Evolutionary conservation across 2,113 vertebrate species (phyloP), one percentile per base, ranked within the genome.

Genomic region (Aphelocoma coerulescens): DNA sequence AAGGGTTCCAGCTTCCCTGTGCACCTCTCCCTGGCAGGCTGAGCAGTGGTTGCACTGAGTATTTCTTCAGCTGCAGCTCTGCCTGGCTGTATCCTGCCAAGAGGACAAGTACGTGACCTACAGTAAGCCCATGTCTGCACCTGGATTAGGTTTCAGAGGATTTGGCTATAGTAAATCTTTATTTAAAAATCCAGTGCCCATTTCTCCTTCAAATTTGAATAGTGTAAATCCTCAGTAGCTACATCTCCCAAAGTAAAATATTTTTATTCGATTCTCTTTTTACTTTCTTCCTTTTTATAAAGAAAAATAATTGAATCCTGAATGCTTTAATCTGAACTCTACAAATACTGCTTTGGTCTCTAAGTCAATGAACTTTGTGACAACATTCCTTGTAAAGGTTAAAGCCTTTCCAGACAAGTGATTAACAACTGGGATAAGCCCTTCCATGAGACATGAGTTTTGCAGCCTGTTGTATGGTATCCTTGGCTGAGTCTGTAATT

Each of bases 391-490:
- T 71, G 14, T 84, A 81, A 71, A 86, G 21, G 27, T 59, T 78
- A 58, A 88, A 93, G 63, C 39, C 49, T 93, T 91, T 93, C 58
- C 63, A 65, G 82, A 35, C 49, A 61, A 73, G 75, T 54, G 28
- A 73, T 94, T 94, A 88, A 94, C 58, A 87, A 19, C n/a, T 72
- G 37, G 5, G 81, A 89, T 46, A 75, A 89, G 27, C 89, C 41
- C 54, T 85, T 88, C 78, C 51, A 79, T 46, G 62, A 92, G 74
- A 68, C 74, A 44, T 43, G 44, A 72, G 35, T 88, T 89, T 79
- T 95, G n/a, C 30, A 76, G 77, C 59, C 58, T 68, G 62, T 73
- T 96, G 80, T 92, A 58, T 88, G 67, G 81, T 91, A 81, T 91
- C 32, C 67, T 84, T 95, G 87, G 39, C 94, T 76, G 71, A 49